Base-by-base conservation (phyloP, 2,888 invertebrate species). In the Eretmocerus hayati region DNA sequence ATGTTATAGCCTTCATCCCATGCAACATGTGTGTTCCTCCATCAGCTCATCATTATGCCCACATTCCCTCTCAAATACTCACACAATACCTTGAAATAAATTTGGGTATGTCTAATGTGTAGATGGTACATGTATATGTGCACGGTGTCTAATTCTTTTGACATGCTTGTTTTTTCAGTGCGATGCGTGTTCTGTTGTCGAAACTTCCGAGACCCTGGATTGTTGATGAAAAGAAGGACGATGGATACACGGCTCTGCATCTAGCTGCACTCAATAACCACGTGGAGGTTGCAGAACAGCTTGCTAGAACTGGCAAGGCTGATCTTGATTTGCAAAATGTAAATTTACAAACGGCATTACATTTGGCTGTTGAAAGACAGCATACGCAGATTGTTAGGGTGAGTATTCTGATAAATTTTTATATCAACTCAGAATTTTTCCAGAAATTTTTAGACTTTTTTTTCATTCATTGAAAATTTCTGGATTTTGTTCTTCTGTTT, bases 171-270 rank as follows among this genome's bases (percentile, higher is more conserved):
- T 82, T 5, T 78, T 82, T 52, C 76, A 92, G 95, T 74, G 95
- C 96, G 45, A 95, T 96, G 94, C 85, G 92, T 67, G 91, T 94
- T 65, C 80, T 96, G 64, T 77, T 96, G 62, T 85, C 88, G 44
- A 95, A 95, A 75, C 79, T 95, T 53, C 92, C 92, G 30, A 81
- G 95, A 20, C 87, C 91, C 3, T 97, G 96, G 96, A 90, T 96
- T 65, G 94, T 96, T 49, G 96, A 97, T 72, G 96, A 97, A 75
- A 95, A 94, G 64, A 97, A 97, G 70, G 96, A 96, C 71, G 96
- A 97, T 66, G 96, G 96, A 2, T 95, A 95, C 75, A 94, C 96
- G 0, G 95, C 96, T 1, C 78, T 96, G 19, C 95, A 96, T 73
- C 78, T 96, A 59, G 95, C 95, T 0, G 93, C 95, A 0, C 81